phyloP scores from a whole-genome alignment of 1,140 invertebrate genomes.

The Sinonovacula constricta region DNA sequence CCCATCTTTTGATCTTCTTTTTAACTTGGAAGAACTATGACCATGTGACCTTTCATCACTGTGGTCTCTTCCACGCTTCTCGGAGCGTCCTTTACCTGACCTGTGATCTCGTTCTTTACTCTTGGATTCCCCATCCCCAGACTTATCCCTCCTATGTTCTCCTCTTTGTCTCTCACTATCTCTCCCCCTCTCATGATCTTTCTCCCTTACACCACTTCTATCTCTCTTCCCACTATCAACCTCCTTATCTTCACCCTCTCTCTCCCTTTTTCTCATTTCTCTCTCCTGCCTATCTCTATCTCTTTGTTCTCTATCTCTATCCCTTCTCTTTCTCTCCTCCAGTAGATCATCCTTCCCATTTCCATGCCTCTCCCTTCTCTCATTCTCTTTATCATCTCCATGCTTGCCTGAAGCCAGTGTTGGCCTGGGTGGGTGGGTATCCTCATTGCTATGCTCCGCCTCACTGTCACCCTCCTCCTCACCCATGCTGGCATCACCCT shows the following conservation, averaged over 20 bases:
- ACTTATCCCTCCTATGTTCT: constrained; percentile 13
- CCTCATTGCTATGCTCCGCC: constrained; percentile 5
- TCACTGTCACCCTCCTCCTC: constrained; percentile 15
- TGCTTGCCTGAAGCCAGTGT: too few relatives aligned
- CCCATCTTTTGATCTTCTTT: constrained; percentile 27
- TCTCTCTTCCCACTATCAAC: neutral
- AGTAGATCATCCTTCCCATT: constrained; percentile 15
- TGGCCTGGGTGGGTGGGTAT: too few relatives aligned
- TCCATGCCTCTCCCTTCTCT: constrained; percentile 3
- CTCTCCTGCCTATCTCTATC: constrained; percentile 19
- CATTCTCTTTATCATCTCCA: constrained; percentile 37
- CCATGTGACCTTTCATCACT: constrained; percentile 21
- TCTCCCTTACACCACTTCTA: constrained; percentile 14
- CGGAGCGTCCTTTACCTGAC: constrained; percentile 16
- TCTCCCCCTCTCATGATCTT: constrained; percentile 12
- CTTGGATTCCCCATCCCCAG: neutral
- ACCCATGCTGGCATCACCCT: constrained; percentile 13
- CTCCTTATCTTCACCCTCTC: constrained; percentile 5
- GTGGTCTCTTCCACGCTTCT: constrained; percentile 27
- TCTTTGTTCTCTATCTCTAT: constrained; percentile 42
- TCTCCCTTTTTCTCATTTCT: constrained; percentile 7
- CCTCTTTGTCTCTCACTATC: neutral
- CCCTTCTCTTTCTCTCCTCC: constrained; percentile 32
- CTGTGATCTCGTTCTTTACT: constrained; percentile 34
- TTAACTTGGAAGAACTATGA: constrained; percentile 13